Evolutionary conservation across 2,888 invertebrate genomes (phyloP), one percentile per base, ranked within the genome.

Genomic region (Phlogophora meticulosa): DNA sequence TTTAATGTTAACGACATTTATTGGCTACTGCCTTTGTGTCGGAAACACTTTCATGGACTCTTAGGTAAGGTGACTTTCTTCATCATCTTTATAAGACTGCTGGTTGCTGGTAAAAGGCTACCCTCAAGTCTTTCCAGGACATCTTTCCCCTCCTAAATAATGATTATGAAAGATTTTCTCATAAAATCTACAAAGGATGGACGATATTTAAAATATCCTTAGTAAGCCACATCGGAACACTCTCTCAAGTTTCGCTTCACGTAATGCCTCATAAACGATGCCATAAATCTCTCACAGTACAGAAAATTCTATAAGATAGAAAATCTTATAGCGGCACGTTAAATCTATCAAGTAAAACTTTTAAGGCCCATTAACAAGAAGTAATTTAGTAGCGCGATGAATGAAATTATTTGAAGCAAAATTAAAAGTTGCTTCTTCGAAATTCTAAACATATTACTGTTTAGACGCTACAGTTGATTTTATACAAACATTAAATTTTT

Each of bases 261-360:
- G 42, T 38, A 32, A 28, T 38, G 4, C 13, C n/a, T 49, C 17
- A 32, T 68, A 43, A 72, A 72, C 36, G 10, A 22, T 13, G 17
- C 10, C 32, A 24, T 72, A 68, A 72, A 62, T 38, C 17, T 36
- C 49, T 0, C 10, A 42, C n/a, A 49, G 22, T 11, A 36, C 24
- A 42, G 34, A 42, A 49, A 71, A 48, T 40, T 58, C 13, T 38
- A 11, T 40, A 9, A 4, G 17, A 36, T 42, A 71, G 40, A 71
- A 71, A 71, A 60, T 42, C 7, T 3, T 11, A 42, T 28, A 28
- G 5, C 2, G 4, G 17, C 15, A 28, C 24, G 36, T 36, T 46
- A 61, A 72, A 62, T 68, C 49, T 43, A 32, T 60, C 36, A 60
- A 22, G 42, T 17, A 28, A 22, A 71, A 36, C n/a, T 59, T 48